A percentile compares a stretch with the other conserved stretches of the same genome.
Evolutionary conservation across 2,888 invertebrate species (phyloP).

Genomic region (Nematopogon swammerdamellus): DNA sequence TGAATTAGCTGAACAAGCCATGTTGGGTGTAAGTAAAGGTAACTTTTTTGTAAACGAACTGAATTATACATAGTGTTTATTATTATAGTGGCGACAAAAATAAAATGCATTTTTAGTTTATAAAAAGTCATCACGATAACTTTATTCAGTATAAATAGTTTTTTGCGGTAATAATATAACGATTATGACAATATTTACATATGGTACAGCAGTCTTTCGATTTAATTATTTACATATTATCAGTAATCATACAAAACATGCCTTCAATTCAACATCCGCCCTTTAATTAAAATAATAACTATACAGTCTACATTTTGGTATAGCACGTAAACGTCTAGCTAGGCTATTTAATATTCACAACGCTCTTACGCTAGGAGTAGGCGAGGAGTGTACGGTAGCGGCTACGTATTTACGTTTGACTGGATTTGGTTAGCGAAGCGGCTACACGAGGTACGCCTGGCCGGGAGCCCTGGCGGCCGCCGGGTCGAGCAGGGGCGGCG

Average conservation of each 20-base stretch:
- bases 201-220: background rate
- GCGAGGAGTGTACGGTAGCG: no score
- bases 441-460: slow-evolving; percentile 48
- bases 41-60: no score
- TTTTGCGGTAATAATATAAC: background rate
- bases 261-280: background rate
- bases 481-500: slow-evolving; percentile 46
- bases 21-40: no score
- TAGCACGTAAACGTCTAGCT: background rate
- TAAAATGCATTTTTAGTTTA: background rate
- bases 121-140: background rate
- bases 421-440: background rate
- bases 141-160: background rate
- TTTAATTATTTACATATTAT: background rate
- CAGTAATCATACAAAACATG: background rate
- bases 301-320: background rate
- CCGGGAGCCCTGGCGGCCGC: slow-evolving; percentile 20
- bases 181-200: background rate
- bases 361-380: no score
- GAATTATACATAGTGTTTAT: no score
- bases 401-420: no score
- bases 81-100: no score
- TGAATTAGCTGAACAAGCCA: no score
- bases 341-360: background rate
- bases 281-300: background rate